These are phyloP conservation scores for Capra hircus DNA, from an alignment of 2,113 vertebrate species.

Conservation along the genomic window DNA sequence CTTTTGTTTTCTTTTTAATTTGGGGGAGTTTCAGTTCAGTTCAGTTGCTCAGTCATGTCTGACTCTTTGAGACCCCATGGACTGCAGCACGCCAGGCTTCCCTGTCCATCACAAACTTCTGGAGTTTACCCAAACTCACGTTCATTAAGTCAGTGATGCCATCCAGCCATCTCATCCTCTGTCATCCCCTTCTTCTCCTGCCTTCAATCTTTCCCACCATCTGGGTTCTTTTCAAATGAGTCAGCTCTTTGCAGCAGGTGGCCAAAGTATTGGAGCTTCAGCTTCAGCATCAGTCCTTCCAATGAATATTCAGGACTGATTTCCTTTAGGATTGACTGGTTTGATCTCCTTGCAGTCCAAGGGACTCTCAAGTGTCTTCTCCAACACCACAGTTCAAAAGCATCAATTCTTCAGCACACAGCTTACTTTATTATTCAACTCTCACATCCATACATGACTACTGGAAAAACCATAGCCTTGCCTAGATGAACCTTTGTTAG, in stretches of 20 bases:
- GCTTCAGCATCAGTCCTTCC: background rate
- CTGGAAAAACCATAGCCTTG: too few relatives aligned
- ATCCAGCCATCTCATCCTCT: background rate
- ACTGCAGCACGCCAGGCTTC: background rate
- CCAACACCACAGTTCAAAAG: background rate
- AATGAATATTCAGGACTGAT: background rate
- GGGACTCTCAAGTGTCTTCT: background rate
- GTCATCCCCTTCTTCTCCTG: background rate
- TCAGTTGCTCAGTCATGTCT: background rate
- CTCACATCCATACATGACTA: too few relatives aligned
- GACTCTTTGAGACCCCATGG: background rate
- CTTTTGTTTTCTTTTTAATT: background rate
- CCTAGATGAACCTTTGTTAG: too few relatives aligned
- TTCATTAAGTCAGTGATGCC: background rate
- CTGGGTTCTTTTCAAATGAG: background rate
- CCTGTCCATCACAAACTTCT: background rate
- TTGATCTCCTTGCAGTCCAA: background rate
- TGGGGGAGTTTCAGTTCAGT: background rate
- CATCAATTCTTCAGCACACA: background rate
- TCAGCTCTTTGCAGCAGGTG: background rate
- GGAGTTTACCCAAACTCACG: background rate
- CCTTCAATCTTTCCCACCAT: background rate
- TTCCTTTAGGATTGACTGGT: background rate
- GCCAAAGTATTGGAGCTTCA: background rate
- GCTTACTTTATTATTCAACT: too few relatives aligned